Evolutionary conservation across 2,113 vertebrate genomes (phyloP).

Genomic region (Scomber colias): DNA sequence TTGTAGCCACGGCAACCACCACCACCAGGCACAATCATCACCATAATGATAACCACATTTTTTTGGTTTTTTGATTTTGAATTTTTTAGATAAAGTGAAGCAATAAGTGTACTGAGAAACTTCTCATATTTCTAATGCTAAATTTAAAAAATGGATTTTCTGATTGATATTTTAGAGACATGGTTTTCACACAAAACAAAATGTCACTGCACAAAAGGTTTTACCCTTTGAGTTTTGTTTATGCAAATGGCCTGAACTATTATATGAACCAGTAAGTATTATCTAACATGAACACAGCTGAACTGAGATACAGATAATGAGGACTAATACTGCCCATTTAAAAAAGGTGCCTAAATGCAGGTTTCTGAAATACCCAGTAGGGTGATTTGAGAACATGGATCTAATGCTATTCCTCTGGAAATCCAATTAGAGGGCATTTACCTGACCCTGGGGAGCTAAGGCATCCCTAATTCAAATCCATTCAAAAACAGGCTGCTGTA

Average conservation of each 20-base stretch:
- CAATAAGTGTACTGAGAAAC: background rate
- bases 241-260: conserved; percentile 13
- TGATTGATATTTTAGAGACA: background rate
- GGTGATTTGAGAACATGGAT: conserved; percentile 29
- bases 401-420: conserved; percentile 32
- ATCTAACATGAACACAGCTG: conserved; percentile 19
- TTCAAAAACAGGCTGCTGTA: conserved; percentile 65
- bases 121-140: too few species aligned
- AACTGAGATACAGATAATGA: conserved; percentile 38
- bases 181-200: background rate
- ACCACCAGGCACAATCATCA: background rate
- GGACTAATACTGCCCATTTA: conserved; percentile 17
- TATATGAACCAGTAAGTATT: background rate
- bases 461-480: conserved; percentile 62
- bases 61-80: background rate
- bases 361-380: conserved; percentile 35
- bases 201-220: background rate
- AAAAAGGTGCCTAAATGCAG: conserved; percentile 34
- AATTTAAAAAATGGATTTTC: background rate
- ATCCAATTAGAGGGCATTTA: conserved; percentile 76
- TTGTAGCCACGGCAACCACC: background rate
- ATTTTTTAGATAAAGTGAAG: background rate
- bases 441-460: conserved; percentile 48
- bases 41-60: background rate
- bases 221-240: background rate